Conservation (phyloP, 1,140 invertebrate species). For the Arion vulgaris region DNA sequence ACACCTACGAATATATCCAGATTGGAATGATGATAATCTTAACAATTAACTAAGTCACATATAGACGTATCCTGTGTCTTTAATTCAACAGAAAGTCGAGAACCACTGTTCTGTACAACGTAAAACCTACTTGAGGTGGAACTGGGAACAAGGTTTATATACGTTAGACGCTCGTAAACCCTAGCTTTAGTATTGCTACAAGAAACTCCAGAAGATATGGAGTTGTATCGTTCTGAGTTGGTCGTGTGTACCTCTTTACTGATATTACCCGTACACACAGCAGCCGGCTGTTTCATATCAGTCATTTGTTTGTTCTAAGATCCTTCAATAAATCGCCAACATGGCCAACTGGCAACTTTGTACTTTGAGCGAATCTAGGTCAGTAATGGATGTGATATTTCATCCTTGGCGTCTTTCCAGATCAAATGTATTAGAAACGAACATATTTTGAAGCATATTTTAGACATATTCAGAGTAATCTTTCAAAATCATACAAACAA, state of each 20-base stretch:
- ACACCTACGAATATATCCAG: too few relatives aligned
- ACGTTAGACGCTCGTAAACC: not conserved
- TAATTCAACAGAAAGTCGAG: too few relatives aligned
- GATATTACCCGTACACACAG: not conserved
- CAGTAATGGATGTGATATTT: not conserved
- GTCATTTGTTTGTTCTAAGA: not conserved
- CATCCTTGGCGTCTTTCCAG: not conserved
- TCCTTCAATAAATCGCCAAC: not conserved
- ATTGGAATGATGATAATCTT: too few relatives aligned
- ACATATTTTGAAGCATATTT: not conserved
- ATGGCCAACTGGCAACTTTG: not conserved
- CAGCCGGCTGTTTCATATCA: not conserved
- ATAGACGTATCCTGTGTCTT: too few relatives aligned
- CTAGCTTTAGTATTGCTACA: not conserved
- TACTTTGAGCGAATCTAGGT: not conserved
- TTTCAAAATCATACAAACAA: not conserved
- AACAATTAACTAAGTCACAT: too few relatives aligned
- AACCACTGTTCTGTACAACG: not conserved
- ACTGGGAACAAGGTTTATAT: not conserved
- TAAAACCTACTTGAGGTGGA: not conserved
- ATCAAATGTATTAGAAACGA: not conserved
- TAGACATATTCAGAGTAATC: not conserved
- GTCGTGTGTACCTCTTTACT: not conserved
- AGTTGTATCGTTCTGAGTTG: not conserved
- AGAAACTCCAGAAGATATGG: not conserved